phyloP scores from a whole-genome alignment of 2,113 vertebrate species.

The Lagopus leucura region DNA sequence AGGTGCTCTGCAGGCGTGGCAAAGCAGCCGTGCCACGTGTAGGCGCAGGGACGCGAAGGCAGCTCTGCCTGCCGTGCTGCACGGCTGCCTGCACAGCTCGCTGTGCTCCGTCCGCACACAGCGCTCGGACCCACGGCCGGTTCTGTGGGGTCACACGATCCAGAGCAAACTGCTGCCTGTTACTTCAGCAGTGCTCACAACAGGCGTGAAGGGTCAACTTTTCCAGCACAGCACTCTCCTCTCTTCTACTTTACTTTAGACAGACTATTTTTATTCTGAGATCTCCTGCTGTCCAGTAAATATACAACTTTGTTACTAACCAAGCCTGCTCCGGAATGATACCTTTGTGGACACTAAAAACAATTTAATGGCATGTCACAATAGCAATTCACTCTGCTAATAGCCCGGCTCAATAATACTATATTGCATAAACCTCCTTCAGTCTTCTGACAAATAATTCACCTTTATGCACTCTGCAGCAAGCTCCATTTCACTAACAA shows the following conservation, averaged over 20 bases:
- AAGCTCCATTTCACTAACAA: conserved; percentile 86
- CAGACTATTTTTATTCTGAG: conserved; percentile 71
- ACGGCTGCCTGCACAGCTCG: not conserved
- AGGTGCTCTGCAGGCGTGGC: not conserved
- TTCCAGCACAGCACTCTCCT: not conserved
- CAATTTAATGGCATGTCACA: conserved; percentile 87
- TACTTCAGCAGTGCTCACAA: not conserved
- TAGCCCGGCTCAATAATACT: conserved; percentile 84
- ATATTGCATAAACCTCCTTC: conserved; percentile 84
- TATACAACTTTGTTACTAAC: conserved; percentile 85
- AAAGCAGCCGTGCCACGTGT: not conserved
- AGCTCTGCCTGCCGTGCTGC: not conserved
- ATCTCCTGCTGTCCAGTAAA: conserved; percentile 84
- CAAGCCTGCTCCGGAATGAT: conserved; percentile 82
- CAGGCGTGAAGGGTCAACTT: not conserved
- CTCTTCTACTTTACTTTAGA: conserved; percentile 64
- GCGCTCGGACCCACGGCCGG: not conserved
- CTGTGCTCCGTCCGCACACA: not conserved
- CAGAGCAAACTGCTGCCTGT: not conserved
- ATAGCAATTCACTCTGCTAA: conserved; percentile 87
- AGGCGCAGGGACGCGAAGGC: not conserved
- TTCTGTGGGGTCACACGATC: not conserved
- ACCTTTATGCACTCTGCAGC: conserved; percentile 82
- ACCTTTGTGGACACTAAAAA: conserved; percentile 88
- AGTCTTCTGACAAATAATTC: conserved; percentile 83